Evolutionary conservation across 2,113 vertebrate species (phyloP), one percentile per base, ranked within the genome.

Genomic region (Chionodraco myersi): DNA sequence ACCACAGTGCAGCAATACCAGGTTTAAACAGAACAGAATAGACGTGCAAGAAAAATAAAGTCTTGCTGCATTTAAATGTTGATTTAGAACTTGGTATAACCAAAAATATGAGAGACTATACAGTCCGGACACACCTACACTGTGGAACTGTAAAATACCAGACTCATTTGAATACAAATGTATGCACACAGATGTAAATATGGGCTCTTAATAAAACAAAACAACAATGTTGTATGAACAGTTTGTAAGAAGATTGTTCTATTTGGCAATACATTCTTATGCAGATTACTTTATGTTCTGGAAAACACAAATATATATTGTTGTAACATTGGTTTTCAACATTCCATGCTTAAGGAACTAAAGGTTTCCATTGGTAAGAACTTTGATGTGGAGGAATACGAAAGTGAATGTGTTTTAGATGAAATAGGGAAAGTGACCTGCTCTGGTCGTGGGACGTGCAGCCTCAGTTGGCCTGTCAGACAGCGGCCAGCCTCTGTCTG

Each of bases 401-500:
- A 36, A 14, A 3, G 2, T 41, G 36, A 41, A 26, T 18, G 36
- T 15, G 10, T 34, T 21, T 36, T 9, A 58, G n/a, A 54, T 14
- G 57, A 44, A 70, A 6, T 18, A 34, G 6, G 10, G 5, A 7
- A 23, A 18, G 12, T 9, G 16, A 52, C 45, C 52, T 75, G 72
- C 21, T 58, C 36, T 13, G 18, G 52, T 41, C 41, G 56, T 34
- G 63, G 30, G 13, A 14, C n/a, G 44, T 36, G 21, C 59, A 14
- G 61, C 56, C 64, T 81, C 59, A 65, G n/a, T 23, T 58, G 61
- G 79, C 51, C 51, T 91, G 92, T 30, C 84, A 93, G 82, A 91
- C 88, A 64, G 86, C 41, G 60, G 72, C 12, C 67, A 97, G 90
- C 77, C 95, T 95, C 57, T 77, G 85, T 92, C 98, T 94, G 34